Evolutionary conservation across 1,140 invertebrate genomes (phyloP).

Genomic region (Zaprionus africanus): DNA sequence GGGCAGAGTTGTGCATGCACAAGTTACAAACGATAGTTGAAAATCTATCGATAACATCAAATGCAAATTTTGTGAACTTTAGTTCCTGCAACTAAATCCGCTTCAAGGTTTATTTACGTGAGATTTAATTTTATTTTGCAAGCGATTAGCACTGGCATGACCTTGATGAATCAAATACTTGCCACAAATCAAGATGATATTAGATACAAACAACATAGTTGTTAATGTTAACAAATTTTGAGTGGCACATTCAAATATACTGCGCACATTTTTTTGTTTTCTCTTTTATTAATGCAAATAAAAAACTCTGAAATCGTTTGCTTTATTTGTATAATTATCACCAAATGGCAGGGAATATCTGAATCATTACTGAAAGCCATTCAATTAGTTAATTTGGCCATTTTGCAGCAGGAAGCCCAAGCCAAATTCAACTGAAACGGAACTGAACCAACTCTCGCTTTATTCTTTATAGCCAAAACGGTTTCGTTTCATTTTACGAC

Average conservation of each 20-base stretch:
- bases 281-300: neutral
- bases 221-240: neutral
- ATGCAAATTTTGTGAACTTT: neutral
- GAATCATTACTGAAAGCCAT: constrained; percentile 3
- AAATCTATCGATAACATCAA: constrained; percentile 3
- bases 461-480: constrained; percentile 14
- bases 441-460: constrained; percentile 7
- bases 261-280: neutral
- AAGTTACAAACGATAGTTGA: constrained; percentile 1
- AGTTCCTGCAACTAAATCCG: neutral
- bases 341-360: neutral
- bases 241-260: neutral
- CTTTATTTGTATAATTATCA: neutral
- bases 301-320: neutral
- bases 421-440: constrained; percentile 25
- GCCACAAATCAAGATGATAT: neutral
- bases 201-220: neutral
- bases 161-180: constrained; percentile 2
- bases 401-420: constrained; percentile 55
- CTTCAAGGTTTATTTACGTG: neutral
- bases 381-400: constrained; percentile 37
- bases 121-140: neutral
- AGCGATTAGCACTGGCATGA: neutral
- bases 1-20: neutral
- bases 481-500: neutral